A percentile compares a stretch with the other conserved stretches of the same genome.
These are phyloP conservation scores for Bufo gargarizans DNA, from an alignment of 2,113 vertebrate genomes.

Conservation along the genomic window DNA sequence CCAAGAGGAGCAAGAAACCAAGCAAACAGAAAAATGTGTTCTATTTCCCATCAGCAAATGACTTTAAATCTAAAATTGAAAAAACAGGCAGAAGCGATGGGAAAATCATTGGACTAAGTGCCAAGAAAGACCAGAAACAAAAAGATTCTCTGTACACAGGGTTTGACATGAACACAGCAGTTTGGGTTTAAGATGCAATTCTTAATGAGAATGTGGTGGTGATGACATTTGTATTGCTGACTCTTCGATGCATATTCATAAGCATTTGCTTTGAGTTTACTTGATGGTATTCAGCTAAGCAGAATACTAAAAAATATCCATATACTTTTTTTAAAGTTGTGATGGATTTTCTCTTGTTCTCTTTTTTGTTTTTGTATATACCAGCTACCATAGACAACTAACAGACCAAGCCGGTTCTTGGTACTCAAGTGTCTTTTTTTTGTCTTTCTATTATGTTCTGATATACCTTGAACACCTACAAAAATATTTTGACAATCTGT, in stretches of 20 bases:
- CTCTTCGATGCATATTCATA: not conserved
- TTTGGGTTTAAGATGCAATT: slow-evolving; percentile 85
- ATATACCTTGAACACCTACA: slow-evolving; percentile 3
- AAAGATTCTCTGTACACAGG: slow-evolving; percentile 72
- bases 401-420: slow-evolving; percentile 39
- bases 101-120: slow-evolving; percentile 62
- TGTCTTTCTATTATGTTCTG: not conserved
- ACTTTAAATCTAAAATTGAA: slow-evolving; percentile 72
- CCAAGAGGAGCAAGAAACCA: slow-evolving; percentile 84
- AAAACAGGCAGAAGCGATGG: slow-evolving; percentile 66
- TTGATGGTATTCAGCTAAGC: slow-evolving; percentile 28
- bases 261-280: not conserved
- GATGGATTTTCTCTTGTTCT: not conserved
- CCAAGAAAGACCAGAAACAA: slow-evolving; percentile 67
- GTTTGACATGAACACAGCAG: slow-evolving; percentile 93
- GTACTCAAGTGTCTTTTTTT: not conserved
- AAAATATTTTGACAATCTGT: slow-evolving; percentile 19
- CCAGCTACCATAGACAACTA: not conserved
- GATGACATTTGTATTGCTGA: not conserved
- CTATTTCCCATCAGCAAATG: slow-evolving; percentile 80
- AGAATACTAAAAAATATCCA: not conserved
- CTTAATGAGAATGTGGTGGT: not conserved
- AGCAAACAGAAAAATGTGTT: slow-evolving; percentile 81
- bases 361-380: not conserved
- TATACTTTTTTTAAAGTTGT: not conserved